Conservation (phyloP, 1,140 invertebrate species). For the Parasteatoda tepidariorum region DNA sequence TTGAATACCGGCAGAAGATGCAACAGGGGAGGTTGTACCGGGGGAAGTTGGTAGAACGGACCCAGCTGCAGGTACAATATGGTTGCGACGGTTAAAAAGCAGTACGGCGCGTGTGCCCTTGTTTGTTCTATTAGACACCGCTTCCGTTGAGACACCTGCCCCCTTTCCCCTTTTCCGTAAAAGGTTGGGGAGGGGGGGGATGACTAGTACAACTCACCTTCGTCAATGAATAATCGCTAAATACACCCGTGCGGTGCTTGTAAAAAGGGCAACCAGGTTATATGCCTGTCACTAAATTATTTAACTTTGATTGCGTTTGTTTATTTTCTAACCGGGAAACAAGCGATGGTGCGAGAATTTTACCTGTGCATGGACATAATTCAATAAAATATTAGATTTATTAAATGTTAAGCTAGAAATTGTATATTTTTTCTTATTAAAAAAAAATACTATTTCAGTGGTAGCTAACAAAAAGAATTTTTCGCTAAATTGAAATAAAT, state of each 20-base stretch:
- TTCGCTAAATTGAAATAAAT: too few species aligned
- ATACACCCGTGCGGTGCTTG: background rate
- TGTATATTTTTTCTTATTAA: too few species aligned
- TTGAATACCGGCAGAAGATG: conserved; percentile 35
- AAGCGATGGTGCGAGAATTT: too few species aligned
- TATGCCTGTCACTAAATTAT: conserved; percentile 9
- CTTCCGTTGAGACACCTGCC: conserved; percentile 54
- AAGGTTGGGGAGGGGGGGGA: background rate
- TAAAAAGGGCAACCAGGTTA: background rate
- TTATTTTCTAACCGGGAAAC: background rate
- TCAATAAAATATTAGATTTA: too few species aligned
- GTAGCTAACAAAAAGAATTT: too few species aligned
- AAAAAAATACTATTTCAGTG: too few species aligned
- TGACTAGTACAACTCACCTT: background rate
- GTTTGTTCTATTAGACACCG: conserved; percentile 48
- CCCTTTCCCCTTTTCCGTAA: background rate
- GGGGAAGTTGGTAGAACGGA: background rate
- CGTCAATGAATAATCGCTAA: conserved; percentile 5
- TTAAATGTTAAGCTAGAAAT: too few species aligned
- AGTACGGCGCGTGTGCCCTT: conserved; percentile 45
- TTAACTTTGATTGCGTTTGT: conserved; percentile 21
- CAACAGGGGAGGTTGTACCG: background rate
- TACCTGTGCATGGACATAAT: too few species aligned
- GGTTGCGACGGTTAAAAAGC: conserved; percentile 51
- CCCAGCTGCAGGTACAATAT: conserved; percentile 57